These are phyloP conservation scores for Salvelinus fontinalis DNA, from an alignment of 2,113 vertebrate genomes.

Conservation along the genomic window DNA sequence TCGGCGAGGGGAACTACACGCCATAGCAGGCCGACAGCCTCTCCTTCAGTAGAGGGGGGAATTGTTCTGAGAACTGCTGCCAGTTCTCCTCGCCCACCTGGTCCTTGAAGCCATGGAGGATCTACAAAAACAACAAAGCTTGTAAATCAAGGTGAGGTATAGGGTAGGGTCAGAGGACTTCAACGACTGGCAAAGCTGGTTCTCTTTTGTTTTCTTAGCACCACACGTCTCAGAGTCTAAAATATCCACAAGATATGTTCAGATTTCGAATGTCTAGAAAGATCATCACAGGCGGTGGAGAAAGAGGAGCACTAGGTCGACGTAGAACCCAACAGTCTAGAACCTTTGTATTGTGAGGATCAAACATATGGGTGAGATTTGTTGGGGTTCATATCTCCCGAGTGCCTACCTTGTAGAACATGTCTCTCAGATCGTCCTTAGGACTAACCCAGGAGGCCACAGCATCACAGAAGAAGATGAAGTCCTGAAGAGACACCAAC, in stretches of 20 bases:
- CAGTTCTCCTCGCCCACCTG: constrained; percentile 93
- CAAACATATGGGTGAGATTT: background rate
- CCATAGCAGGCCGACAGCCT: constrained; percentile 90
- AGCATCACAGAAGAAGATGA: constrained; percentile 94
- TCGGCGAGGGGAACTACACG: constrained; percentile 74
- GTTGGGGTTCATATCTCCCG: background rate
- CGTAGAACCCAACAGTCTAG: background rate
- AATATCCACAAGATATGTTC: constrained; percentile 40
- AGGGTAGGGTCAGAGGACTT: background rate
- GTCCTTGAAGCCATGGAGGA: constrained; percentile 93
- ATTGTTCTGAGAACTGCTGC: constrained; percentile 94
- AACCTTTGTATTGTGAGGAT: background rate
- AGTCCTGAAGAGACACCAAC: constrained; percentile 75
- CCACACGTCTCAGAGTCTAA: constrained; percentile 55
- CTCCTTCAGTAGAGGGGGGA: constrained; percentile 89
- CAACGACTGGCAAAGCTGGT: background rate
- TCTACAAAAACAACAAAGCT: constrained; percentile 63
- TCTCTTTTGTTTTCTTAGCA: background rate
- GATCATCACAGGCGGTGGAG: constrained; percentile 53
- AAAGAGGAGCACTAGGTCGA: background rate
- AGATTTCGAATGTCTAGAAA: constrained; percentile 67
- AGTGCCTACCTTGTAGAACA: constrained; percentile 89
- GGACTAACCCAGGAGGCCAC: constrained; percentile 95
- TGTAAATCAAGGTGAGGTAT: background rate
- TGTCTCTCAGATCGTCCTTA: constrained; percentile 90